These are phyloP conservation scores for Parazoanthus atlanticus DNA, from an alignment of 92 coral and sea anemone genomes.

Conservation along the genomic window DNA sequence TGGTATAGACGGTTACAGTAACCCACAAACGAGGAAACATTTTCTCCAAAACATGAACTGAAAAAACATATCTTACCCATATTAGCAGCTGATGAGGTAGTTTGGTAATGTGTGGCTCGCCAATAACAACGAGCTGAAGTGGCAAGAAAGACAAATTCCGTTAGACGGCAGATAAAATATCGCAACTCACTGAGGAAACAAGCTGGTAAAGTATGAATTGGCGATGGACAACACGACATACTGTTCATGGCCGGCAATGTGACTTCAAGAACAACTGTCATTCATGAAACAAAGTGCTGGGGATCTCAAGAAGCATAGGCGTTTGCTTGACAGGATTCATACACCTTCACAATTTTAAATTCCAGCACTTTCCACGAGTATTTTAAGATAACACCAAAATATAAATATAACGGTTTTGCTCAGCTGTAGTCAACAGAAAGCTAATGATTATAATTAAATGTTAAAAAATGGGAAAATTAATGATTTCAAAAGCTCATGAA, in stretches of 20 bases:
- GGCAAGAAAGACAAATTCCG: not conserved
- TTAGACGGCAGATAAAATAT: not conserved
- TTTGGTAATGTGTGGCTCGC: constrained; percentile 68
- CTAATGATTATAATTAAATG: too few relatives aligned
- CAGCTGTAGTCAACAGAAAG: too few relatives aligned
- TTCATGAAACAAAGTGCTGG: too few relatives aligned
- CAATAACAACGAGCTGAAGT: constrained; percentile 72
- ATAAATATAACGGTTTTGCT: too few relatives aligned
- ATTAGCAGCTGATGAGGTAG: constrained; percentile 79
- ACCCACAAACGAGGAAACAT: not conserved
- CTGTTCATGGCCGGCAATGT: not conserved
- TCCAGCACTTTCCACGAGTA: too few relatives aligned
- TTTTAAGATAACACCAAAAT: too few relatives aligned
- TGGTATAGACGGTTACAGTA: too few relatives aligned
- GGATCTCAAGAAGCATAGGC: too few relatives aligned
- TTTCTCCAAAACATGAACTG: not conserved
- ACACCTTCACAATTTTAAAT: too few relatives aligned
- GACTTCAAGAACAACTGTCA: not conserved
- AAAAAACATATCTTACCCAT: constrained; percentile 72
- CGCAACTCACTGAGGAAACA: not conserved
- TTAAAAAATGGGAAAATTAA: too few relatives aligned
- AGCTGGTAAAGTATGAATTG: not conserved
- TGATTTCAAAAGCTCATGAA: too few relatives aligned
- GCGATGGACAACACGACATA: not conserved
- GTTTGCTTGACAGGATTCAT: too few relatives aligned